Evolutionary conservation across 2,888 invertebrate species (phyloP).

Genomic region (Drosophila pseudotalamancana): DNA sequence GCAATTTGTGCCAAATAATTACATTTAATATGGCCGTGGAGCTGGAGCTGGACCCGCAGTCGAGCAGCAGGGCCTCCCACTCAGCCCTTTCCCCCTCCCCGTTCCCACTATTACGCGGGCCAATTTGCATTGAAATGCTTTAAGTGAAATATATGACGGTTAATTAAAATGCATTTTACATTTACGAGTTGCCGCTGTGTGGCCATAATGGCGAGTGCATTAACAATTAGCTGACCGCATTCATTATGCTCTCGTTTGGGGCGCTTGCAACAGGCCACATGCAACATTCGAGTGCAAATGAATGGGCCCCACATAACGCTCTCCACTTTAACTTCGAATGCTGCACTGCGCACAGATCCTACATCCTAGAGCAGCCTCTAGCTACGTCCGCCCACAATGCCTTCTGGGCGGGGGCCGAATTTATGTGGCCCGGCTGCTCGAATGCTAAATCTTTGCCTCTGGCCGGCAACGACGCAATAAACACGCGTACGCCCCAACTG

Average conservation of each 20-base stretch:
- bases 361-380: slow-evolving; percentile 60
- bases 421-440: slow-evolving; percentile 77
- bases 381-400: slow-evolving; percentile 70
- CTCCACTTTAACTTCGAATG: slow-evolving; percentile 9
- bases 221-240: slow-evolving; percentile 79
- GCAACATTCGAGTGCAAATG: slow-evolving; percentile 23
- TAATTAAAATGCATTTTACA: slow-evolving; percentile 81
- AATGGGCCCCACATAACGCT: slow-evolving; percentile 7
- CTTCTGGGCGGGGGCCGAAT: slow-evolving; percentile 74
- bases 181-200: slow-evolving; percentile 62
- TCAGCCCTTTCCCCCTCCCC: neutral
- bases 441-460: slow-evolving; percentile 77
- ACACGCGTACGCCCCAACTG: slow-evolving; percentile 71
- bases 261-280: slow-evolving; percentile 37
- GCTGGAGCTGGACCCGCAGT: slow-evolving; percentile 20
- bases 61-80: slow-evolving; percentile 7
- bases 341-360: slow-evolving; percentile 14
- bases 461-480: slow-evolving; percentile 72
- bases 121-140: slow-evolving; percentile 78
- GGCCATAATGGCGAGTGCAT: slow-evolving; percentile 71
- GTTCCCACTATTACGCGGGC: neutral
- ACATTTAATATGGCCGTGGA: slow-evolving; percentile 66
- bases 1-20: slow-evolving; percentile 81
- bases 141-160: slow-evolving; percentile 73
- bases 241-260: slow-evolving; percentile 60